Base-by-base conservation (phyloP, 2,113 vertebrate genomes). In the Cephalopterus ornatus region DNA sequence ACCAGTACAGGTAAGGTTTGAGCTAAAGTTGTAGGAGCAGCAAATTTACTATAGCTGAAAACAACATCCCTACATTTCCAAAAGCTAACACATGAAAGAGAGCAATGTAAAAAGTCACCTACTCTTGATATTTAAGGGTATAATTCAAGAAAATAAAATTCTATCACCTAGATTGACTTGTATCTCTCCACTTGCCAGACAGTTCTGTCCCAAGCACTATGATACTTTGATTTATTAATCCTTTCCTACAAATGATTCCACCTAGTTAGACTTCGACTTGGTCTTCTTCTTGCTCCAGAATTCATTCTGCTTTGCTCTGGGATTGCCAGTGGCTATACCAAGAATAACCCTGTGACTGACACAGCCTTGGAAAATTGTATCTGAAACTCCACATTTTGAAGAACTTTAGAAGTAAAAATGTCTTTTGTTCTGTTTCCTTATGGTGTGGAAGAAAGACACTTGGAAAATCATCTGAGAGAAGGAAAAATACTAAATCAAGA, bases 311-410 rank as follows among this genome's bases (percentile, higher is more conserved):
- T 85, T 79, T 93, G 37, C 46, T 85, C 28, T 85, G 82, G 46
- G 32, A 74, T 82, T 92, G 92, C 85, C 78, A 80, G 46, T 89
- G 82, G 75, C 71, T 88, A 35, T 74, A 50, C 78, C 78, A 88
- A 92, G 66, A 94, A 94, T 82, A 88, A 50, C 44, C 74, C 37
- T 70, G 20, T 56, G 66, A 87, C 87, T 88, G 91, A 86, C 83
- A 46, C 20, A 85, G 58, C 20, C n/a, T 91, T 76, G n/a, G 46
- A 92, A 92, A 91, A 91, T 62, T 41, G 0, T 49, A 79, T 46
- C 30, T 93, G 63, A 89, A 94, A 88, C 16, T 26, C n/a, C 39
- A 46, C 21, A 39, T 27, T 93, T 68, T 53, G 14, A n/a, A 85
- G 35, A 82, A 22, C 28, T 56, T 88, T n/a, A 73, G 66, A 76